Base-by-base conservation (phyloP, 2,888 invertebrate species). In the Tetranychus piercei region DNA sequence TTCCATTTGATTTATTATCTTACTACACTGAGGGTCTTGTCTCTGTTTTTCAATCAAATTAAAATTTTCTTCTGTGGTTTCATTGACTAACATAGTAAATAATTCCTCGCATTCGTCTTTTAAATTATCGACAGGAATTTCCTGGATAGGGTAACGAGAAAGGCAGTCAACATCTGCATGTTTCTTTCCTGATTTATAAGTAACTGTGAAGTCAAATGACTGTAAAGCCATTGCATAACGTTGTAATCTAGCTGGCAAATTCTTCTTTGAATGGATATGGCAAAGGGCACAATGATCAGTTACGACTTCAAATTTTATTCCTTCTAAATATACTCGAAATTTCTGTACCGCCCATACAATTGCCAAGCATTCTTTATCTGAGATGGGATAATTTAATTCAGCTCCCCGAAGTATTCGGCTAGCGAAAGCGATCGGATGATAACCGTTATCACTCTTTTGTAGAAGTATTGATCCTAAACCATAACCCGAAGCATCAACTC, bases 341-440 rank as follows among this genome's bases (percentile, higher is more conserved):
- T 73, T n/a, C 23, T 74, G n/a, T 1, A 66, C 22, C 2, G 80
- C 78, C 66, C 78, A 79, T 0, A 79, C 81, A 55, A 81, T 80
- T 0, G 83, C 82, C 7, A 83, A 76, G 0, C 80, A 80, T 76
- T 82, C 83, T 34, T 82, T 74, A 45, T 84, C 83, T 43, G 81
- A 80, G 0, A 80, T 80, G 20, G 80, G 80, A 75, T 81, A 82
- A 23, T 79, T 80, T 11, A 78, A 75, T 78, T 83, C 82, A 0
- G 80, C 79, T 0, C 76, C 77, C 0, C 80, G 80, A 8, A 80
- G 81, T 65, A 79, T 78, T 75, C 80, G 78, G 69, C 81, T 81
- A 45, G 75, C 80, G 74, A 81, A 82, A 0, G 80, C 80, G 0
- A 83, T 77, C 0, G 73, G 70, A 1, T 20, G 8, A 3, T 9